These are phyloP conservation scores for Pseudochirops corinnae DNA, from an alignment of 2,797 vertebrate genomes.

Conservation along the genomic window DNA sequence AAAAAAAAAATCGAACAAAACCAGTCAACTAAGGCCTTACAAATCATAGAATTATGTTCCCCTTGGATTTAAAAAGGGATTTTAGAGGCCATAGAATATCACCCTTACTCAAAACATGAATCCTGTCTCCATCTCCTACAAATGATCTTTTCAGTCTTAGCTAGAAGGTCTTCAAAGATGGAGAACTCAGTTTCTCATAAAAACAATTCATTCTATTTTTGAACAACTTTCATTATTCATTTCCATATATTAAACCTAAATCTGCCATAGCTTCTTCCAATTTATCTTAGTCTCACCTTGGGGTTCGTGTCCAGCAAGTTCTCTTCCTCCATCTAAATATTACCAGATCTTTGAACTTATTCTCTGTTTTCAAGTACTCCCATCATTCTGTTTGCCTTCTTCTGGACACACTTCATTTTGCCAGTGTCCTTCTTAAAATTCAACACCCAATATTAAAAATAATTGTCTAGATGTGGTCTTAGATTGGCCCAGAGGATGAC, in stretches of 20 bases:
- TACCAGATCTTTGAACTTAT: neutral
- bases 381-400: neutral
- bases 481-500: neutral
- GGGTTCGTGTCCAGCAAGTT: neutral
- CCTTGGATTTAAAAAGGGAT: neutral
- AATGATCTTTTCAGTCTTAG: neutral
- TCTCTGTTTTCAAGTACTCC: neutral
- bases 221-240: neutral
- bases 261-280: neutral
- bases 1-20: neutral
- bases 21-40: neutral
- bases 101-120: neutral
- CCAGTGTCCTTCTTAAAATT: neutral
- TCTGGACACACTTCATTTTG: neutral
- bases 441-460: neutral
- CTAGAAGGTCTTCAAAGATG: neutral
- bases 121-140: neutral
- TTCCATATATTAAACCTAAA: neutral
- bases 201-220: neutral
- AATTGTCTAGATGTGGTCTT: neutral
- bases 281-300: neutral
- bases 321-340: neutral
- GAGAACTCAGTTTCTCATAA: neutral
- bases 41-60: neutral
- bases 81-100: neutral